A percentile compares a stretch with the other conserved stretches of the same genome.
These are phyloP conservation scores for Varanus komodoensis DNA, from an alignment of 2,113 vertebrate genomes.

Conservation along the genomic window DNA sequence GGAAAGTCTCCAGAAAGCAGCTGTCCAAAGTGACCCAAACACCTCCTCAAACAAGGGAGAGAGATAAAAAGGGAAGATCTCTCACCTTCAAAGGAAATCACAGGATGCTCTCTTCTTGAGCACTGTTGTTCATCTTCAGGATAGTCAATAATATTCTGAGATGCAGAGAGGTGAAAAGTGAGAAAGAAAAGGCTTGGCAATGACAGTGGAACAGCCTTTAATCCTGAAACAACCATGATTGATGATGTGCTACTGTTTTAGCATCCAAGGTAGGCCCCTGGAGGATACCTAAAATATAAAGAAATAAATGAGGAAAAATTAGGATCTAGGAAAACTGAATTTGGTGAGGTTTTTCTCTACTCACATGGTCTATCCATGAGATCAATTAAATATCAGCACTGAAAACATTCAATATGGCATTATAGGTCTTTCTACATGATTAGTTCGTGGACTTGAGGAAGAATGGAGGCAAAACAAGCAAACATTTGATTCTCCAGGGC, in stretches of 20 bases:
- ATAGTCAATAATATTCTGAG: slow-evolving; percentile 77
- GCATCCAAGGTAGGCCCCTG: slow-evolving; percentile 81
- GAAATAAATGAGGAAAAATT: slow-evolving; percentile 57
- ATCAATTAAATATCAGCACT: slow-evolving; percentile 11
- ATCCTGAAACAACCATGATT: slow-evolving; percentile 88
- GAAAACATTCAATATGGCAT: neutral
- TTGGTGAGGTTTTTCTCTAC: neutral
- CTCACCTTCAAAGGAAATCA: slow-evolving; percentile 93
- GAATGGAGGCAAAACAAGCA: neutral
- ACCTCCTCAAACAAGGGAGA: slow-evolving; percentile 32
- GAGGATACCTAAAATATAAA: slow-evolving; percentile 82
- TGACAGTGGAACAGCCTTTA: slow-evolving; percentile 80
- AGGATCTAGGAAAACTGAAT: neutral
- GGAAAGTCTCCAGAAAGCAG: neutral
- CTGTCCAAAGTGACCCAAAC: slow-evolving; percentile 50
- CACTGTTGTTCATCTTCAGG: slow-evolving; percentile 80
- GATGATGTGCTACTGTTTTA: slow-evolving; percentile 79
- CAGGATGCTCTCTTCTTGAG: slow-evolving; percentile 88
- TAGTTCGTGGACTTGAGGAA: neutral
- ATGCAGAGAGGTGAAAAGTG: slow-evolving; percentile 74
- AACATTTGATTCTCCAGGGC: neutral
- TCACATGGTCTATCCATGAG: slow-evolving; percentile 23
- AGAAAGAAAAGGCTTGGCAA: slow-evolving; percentile 83
- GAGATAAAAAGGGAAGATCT: slow-evolving; percentile 6
- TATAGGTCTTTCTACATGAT: neutral